Base-by-base conservation (phyloP, 1,140 invertebrate genomes). In the Drosophila insularis region DNA sequence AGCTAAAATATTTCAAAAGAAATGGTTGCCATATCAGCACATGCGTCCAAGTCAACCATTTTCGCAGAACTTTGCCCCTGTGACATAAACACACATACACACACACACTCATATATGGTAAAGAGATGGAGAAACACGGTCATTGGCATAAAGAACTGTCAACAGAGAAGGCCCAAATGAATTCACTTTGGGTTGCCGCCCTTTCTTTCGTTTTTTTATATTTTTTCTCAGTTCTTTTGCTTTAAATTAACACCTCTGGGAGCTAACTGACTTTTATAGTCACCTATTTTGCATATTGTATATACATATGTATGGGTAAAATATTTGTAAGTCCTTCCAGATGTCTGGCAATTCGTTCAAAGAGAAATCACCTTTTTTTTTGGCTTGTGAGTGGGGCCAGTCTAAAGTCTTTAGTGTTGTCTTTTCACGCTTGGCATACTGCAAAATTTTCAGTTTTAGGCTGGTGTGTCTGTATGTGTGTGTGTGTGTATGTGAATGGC, bases 341-440 rank as follows among this genome's bases (percentile, higher is more conserved):
- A 63, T 64, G 53, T 37, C 66, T 43, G 35, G 82, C 84, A 80
- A 80, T 87, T 87, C 76, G 58, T 79, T 84, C 69, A 85, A 84
- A 85, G 80, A 77, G 65, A 87, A 87, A 84, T 89, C 89, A 77
- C 84, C 80, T 50, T 50, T 50, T 50, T 46, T 21, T 21, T 50
- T 7, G 10, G 5, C 17, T 21, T 50, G 2, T 11, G 14, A 8
- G 17, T 21, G 14, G 37, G 2, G 17, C 54, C 35, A 58, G 35
- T 64, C 53, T 21, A 58, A 75, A 56, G 21, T 65, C 80, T 71
- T 65, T 67, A 54, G 61, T 58, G 69, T 67, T 73, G 80, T 80
- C 81, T 86, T 86, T 86, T 86, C 82, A 86, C 72, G 81, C 82
- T 87, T 71, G 81, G 78, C 80, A 68, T 69, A 71, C 76, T 67